A percentile compares a stretch with the other conserved stretches of the same genome.
These are phyloP conservation scores for Tetropium fuscum DNA, from an alignment of 2,888 invertebrate species.

Conservation along the genomic window DNA sequence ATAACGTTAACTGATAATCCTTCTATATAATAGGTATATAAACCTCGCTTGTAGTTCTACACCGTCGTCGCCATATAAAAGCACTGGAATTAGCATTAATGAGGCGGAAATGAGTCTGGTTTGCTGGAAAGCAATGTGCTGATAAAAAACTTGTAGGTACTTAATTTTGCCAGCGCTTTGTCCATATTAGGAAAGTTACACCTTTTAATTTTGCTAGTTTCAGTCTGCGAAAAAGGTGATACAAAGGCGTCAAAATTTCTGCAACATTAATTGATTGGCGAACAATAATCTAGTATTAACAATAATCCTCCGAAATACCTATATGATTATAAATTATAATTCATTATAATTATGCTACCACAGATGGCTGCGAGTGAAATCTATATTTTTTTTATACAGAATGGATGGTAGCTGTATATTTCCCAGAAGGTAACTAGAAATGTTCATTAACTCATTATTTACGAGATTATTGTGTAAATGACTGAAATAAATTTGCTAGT, in stretches of 20 bases:
- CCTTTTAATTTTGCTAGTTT: background rate
- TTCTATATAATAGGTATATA: constrained; percentile 14
- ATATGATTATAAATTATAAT: too few relatives aligned
- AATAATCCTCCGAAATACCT: too few relatives aligned
- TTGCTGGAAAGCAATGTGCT: constrained; percentile 6
- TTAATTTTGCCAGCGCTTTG: constrained; percentile 2
- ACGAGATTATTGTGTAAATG: too few relatives aligned
- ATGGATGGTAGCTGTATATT: too few relatives aligned
- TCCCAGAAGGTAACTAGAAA: too few relatives aligned
- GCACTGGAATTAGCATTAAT: constrained; percentile 29
- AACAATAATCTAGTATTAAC: too few relatives aligned
- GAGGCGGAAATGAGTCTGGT: constrained; percentile 28
- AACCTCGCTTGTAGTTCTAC: constrained; percentile 17
- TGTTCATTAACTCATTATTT: too few relatives aligned
- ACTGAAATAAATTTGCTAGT: too few relatives aligned
- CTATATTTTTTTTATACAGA: too few relatives aligned
- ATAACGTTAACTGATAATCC: constrained; percentile 23
- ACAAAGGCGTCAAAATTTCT: background rate
- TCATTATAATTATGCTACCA: too few relatives aligned
- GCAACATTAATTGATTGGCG: background rate
- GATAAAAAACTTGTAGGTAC: constrained; percentile 5
- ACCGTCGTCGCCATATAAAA: constrained; percentile 21
- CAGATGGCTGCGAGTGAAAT: too few relatives aligned
- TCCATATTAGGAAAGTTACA: constrained; percentile 5
- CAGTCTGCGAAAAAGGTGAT: background rate